These are phyloP conservation scores for Idris sp. DNA, from an alignment of 1,140 invertebrate species.

Conservation along the genomic window DNA sequence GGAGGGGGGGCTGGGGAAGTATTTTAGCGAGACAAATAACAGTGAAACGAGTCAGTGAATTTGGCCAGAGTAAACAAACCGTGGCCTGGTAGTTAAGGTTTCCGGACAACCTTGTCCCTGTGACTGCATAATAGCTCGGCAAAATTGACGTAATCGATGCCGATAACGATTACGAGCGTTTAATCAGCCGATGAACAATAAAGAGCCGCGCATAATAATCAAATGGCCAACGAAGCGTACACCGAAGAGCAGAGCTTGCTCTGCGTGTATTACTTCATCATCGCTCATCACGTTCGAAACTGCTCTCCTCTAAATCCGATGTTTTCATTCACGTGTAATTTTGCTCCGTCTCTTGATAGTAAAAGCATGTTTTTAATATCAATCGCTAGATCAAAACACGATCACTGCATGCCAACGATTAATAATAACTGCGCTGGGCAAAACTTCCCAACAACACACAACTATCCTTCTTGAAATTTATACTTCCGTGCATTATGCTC, in stretches of 20 bases:
- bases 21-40: no score
- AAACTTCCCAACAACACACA: no score
- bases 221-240: conserved; percentile 39
- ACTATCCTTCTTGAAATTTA: conserved; percentile 15
- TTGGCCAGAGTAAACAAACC: no score
- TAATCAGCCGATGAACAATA: conserved; percentile 57
- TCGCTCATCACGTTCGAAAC: conserved; percentile 18
- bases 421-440: conserved; percentile 22
- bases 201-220: conserved; percentile 39
- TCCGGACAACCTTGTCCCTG: no score
- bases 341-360: conserved; percentile 4
- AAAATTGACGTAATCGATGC: no score
- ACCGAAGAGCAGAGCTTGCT: conserved; percentile 11
- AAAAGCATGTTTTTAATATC: conserved; percentile 21
- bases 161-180: no score
- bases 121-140: no score
- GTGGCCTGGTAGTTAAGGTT: no score
- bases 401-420: conserved; percentile 14
- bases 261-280: conserved; percentile 41
- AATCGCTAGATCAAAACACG: conserved; percentile 33
- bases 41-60: no score
- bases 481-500: no score
- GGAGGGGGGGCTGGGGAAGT: no score
- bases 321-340: conserved; percentile 29
- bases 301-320: conserved; percentile 2